Base-by-base conservation (phyloP, 2,113 vertebrate species). In the Acanthisitta chloris region DNA sequence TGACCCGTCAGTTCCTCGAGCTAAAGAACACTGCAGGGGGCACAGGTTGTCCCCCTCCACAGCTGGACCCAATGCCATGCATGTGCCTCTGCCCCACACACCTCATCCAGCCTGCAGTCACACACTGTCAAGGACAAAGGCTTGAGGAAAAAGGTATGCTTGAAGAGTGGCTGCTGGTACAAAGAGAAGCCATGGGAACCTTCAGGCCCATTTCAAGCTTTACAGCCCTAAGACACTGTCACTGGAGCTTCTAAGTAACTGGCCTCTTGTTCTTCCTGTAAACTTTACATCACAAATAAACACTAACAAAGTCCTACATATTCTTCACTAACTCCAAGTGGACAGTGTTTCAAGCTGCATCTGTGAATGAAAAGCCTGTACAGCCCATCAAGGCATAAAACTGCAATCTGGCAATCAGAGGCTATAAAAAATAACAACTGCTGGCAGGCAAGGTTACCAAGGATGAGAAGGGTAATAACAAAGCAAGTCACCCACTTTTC, bases 41-140 rank as follows among this genome's bases (percentile, higher is more conserved):
- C 8, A 10, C 34, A 33, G 21, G 8, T 16, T 49, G 17, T 23
- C 12, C 26, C 57, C 4, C 23, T 8, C 24, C 40, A 10, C 29
- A 54, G 51, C n/a, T 18, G 4, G 5, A 23, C 9, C 28, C 66
- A 6, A 3, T 1, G 17, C 19, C 62, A n/a, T 7, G 7, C 9
- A 2, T 1, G 14, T 31, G 20, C 71, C 81, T 26, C 18, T 14
- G 52, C 8, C 33, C 34, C 52, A n/a, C 58, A 57, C 19, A 17
- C 33, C 42, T 2, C 1, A 8, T 2, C 33, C 36, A 21, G 5
- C 14, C 38, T 1, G 0, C 40, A 10, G 12, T 3, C 26, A 14
- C 26, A 14, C 59, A 11, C 38, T 20, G 48, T 0, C 20, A 8
- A 45, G 38, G 62, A 76, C 66, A 62, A 51, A 52, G 40, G 36